Evolutionary conservation across 1,140 invertebrate genomes (phyloP).

Genomic region (Saccostrea echinata): DNA sequence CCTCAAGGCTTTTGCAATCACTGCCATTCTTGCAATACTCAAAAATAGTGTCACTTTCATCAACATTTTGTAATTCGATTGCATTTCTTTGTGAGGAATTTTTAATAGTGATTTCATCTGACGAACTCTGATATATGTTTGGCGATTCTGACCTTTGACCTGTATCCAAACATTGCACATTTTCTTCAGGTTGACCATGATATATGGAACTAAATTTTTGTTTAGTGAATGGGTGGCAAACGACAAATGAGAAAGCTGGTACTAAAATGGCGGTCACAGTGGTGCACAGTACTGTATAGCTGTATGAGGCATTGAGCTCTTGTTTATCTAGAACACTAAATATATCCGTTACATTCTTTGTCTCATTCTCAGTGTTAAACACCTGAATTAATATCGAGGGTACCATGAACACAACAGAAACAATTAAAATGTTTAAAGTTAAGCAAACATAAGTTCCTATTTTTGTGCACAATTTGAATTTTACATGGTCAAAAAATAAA

Average conservation of each 20-base stretch:
- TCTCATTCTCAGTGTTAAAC: neutral
- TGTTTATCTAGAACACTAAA: neutral
- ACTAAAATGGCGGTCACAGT: neutral
- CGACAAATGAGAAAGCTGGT: neutral
- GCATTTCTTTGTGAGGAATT: neutral
- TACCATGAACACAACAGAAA: neutral
- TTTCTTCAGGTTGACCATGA: neutral
- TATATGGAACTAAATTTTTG: neutral
- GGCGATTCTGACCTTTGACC: neutral
- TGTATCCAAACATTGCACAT: neutral
- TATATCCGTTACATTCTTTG: neutral
- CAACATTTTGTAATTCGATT: neutral
- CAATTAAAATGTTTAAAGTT: neutral
- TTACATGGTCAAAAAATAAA: neutral
- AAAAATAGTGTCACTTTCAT: no score
- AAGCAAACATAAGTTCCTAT: neutral
- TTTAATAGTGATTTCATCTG: neutral
- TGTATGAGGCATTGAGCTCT: neutral
- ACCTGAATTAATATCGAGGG: neutral
- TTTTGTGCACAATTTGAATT: neutral
- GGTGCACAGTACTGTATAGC: neutral
- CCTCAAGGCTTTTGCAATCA: neutral
- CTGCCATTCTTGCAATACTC: neutral
- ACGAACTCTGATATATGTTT: neutral
- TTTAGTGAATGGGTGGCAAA: neutral